Conservation (phyloP, 1,140 invertebrate genomes). For the Heliconius congener region DNA sequence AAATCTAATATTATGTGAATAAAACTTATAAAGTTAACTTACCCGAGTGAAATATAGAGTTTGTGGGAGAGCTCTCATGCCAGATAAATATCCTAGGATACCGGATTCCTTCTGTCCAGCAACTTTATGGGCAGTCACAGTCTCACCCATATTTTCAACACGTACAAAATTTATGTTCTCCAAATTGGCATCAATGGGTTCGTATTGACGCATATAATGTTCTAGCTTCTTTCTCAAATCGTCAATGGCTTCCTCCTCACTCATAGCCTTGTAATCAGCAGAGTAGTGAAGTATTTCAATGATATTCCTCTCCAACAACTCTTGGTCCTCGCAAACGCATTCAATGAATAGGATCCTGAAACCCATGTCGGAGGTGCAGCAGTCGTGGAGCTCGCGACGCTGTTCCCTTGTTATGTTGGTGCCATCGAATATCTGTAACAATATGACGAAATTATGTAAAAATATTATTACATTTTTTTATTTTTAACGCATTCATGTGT, state of each 20-base stretch:
- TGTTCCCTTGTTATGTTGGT: constrained; percentile 93
- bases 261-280: constrained; percentile 93
- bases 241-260: constrained; percentile 87
- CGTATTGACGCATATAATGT: constrained; percentile 92
- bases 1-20: not conserved
- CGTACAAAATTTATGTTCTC: constrained; percentile 74
- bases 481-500: too few relatives aligned
- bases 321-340: constrained; percentile 93
- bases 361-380: constrained; percentile 87
- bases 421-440: constrained; percentile 92
- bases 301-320: constrained; percentile 92
- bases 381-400: constrained; percentile 89
- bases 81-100: constrained; percentile 76
- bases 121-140: constrained; percentile 73
- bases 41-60: constrained; percentile 79
- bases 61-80: constrained; percentile 73
- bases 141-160: constrained; percentile 76
- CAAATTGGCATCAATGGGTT: constrained; percentile 82
- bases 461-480: too few relatives aligned
- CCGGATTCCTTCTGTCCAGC: constrained; percentile 76
- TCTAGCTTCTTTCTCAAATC: constrained; percentile 92
- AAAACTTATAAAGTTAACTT: constrained; percentile 43
- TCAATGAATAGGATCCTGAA: constrained; percentile 96
- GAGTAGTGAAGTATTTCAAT: constrained; percentile 95
- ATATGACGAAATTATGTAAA: constrained; percentile 20